Percentiles rank a stretch among this genome's conserved stretches.
Conservation (phyloP, 2,888 invertebrate genomes). For the Machimus rusticus region DNA sequence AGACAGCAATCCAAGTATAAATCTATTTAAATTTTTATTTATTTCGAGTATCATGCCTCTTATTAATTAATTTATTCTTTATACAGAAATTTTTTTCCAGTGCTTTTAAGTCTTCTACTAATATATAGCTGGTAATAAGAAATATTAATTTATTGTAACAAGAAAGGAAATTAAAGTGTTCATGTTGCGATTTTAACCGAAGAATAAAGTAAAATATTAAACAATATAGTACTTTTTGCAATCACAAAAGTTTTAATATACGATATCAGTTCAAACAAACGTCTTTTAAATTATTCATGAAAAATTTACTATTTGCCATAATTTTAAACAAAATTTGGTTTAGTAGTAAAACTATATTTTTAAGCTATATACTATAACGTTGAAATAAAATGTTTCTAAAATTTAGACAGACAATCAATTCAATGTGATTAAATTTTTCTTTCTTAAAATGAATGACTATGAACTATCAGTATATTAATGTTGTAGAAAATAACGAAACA, state of each 20-base stretch:
- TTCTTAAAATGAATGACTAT: no score
- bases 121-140: not conserved
- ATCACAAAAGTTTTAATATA: not conserved
- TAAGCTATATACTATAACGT: constrained; percentile 25
- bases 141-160: not conserved
- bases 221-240: not conserved
- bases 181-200: not conserved
- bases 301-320: not conserved
- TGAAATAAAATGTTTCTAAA: constrained; percentile 19
- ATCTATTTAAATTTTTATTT: not conserved
- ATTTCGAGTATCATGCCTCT: not conserved
- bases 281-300: not conserved
- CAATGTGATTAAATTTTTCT: no score
- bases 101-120: not conserved
- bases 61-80: constrained; percentile 1
- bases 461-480: no score
- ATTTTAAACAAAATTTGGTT: not conserved
- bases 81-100: not conserved
- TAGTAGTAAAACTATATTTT: not conserved
- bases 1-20: not conserved
- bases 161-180: not conserved
- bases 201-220: not conserved
- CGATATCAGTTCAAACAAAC: not conserved
- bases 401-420: not conserved
- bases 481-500: no score